Conservation (phyloP, 2,113 vertebrate genomes). For the Rhynchomys soricoides region DNA sequence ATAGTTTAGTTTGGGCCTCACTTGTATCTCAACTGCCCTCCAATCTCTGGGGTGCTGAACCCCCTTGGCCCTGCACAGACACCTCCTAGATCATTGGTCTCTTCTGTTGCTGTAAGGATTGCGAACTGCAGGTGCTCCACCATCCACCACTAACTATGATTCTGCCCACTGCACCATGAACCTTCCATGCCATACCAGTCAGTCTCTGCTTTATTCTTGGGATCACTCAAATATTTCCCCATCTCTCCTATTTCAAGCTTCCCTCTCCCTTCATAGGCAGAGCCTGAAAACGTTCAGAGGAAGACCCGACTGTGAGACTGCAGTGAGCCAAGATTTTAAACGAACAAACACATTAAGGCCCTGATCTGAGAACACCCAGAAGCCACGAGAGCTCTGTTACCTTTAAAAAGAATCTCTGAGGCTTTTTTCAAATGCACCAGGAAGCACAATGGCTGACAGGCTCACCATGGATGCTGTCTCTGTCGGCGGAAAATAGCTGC, state of each 20-base stretch:
- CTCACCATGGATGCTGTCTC: conserved; percentile 19
- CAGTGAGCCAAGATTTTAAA: conserved; percentile 33
- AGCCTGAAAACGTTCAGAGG: conserved; percentile 11
- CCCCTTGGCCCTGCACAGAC: not conserved
- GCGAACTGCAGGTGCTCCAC: not conserved
- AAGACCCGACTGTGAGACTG: conserved; percentile 31
- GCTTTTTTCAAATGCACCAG: not conserved
- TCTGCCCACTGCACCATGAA: not conserved
- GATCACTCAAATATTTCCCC: not conserved
- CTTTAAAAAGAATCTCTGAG: conserved; percentile 42
- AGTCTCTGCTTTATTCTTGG: not conserved
- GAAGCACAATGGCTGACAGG: not conserved
- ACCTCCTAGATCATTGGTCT: not conserved
- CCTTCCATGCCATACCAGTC: not conserved
- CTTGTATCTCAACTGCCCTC: not conserved
- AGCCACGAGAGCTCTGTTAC: conserved; percentile 48
- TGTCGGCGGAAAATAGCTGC: conserved; percentile 57
- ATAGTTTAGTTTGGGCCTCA: not conserved
- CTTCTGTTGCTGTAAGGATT: not conserved
- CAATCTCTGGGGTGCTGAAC: not conserved
- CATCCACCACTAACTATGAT: not conserved
- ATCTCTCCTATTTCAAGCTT: not conserved
- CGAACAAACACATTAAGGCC: conserved; percentile 57
- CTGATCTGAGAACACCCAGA: conserved; percentile 55
- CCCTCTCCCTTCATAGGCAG: not conserved